These are phyloP conservation scores for Hemicentrotus pulcherrimus DNA, from an alignment of 35 echinoderm and acorn worm genomes.

Conservation along the genomic window DNA sequence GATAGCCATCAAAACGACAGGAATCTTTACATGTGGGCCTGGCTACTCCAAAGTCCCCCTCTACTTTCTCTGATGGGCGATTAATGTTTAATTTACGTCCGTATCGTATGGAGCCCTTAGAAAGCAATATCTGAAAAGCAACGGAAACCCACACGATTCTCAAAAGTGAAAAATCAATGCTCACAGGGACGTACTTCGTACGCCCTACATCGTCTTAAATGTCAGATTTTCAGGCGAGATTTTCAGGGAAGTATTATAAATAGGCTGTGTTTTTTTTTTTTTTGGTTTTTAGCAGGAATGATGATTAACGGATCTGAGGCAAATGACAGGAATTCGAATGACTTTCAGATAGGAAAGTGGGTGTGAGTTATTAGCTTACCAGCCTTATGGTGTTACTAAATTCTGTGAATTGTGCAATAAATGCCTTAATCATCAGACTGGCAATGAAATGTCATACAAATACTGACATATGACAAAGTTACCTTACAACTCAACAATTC, in stretches of 20 bases:
- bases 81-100: neutral
- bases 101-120: neutral
- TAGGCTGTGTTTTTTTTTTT: neutral
- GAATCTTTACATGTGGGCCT: neutral
- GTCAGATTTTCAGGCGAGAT: neutral
- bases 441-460: no score
- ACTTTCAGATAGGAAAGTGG: neutral
- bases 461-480: no score
- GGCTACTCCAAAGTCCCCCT: neutral
- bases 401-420: neutral
- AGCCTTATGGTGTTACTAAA: neutral
- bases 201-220: neutral
- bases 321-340: neutral
- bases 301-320: neutral
- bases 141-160: neutral
- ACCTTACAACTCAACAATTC: no score
- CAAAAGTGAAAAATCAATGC: neutral
- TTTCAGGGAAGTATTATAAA: neutral
- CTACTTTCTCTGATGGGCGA: neutral
- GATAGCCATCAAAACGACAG: neutral
- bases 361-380: neutral
- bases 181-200: neutral
- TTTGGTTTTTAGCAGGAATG: neutral
- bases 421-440: neutral
- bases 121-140: neutral